Base-by-base conservation (phyloP, 2,888 invertebrate genomes). In the Hydriomena furcata region DNA sequence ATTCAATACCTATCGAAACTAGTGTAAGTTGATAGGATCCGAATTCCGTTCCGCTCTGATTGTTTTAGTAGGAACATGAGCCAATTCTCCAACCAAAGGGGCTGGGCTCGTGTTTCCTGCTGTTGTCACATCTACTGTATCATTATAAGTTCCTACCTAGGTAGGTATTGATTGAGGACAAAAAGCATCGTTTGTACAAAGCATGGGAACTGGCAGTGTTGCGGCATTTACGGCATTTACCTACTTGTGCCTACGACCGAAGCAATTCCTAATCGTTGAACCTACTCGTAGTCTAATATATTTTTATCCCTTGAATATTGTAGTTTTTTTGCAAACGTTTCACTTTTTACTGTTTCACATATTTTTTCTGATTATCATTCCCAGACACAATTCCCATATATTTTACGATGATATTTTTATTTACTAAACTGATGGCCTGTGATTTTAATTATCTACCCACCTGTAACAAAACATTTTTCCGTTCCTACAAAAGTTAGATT, bases 31-130 rank as follows among this genome's bases (percentile, higher is more conserved):
- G 68, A 75, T 72, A 78, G 70, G 57, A 68, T 68, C 76, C 71
- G 57, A 84, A 80, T 71, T 72, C 60, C 63, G 82, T 80, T 78
- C 92, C 61, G 84, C 86, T 60, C 94, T 94, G 10, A 94, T 92
- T 87, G 94, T 93, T 64, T 93, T 63, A 59, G 65, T 67, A 68
- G 73, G 77, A 76, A 45, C 93, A 91, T 77, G 94, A 94, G 93
- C 91, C 91, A 51, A 89, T 93, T 67, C 94, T 95, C 94, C 94
- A 80, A 94, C 83, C 93, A 92, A 92, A 92, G 77, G n/a, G 93
- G 94, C 69, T 91, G 91, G 65, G 94, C 94, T 58, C 83, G 63
- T 93, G 51, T 94, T 95, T 81, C 94, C 94, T 67, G 94, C 92
- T 44, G 92, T 93, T 58, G 94, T 94, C 79, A 83, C 94, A 65